Evolutionary conservation across 2,888 invertebrate genomes (phyloP), one percentile per base, ranked within the genome.

Genomic region (Leptinotarsa tumamoca): DNA sequence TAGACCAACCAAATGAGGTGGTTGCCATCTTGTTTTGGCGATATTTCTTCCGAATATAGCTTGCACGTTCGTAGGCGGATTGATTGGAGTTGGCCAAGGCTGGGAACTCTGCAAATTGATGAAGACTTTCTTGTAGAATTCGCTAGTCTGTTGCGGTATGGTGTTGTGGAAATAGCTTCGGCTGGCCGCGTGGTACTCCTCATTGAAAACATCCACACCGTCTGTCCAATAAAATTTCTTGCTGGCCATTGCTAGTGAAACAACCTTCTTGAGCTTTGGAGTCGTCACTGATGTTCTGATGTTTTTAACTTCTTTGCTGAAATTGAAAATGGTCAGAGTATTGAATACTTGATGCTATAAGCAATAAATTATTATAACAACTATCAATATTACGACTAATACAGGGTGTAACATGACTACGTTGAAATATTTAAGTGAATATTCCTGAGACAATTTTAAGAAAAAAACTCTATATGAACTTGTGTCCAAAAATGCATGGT

Each of bases 151-250:
- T 72, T 90, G 90, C 4, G 93, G 93, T 85, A 93, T 94, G 66
- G 92, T 91, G 85, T 95, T 96, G 85, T 96, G 95, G 84, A 93
- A 95, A 85, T 94, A 96, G 84, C 91, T 92, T 80, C 94, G 90
- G 66, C 90, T 74, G 15, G 50, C 72, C 71, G 74, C 89, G 83
- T 93, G 94, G 86, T 94, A 95, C 84, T 95, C 96, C 87, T 97
- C 97, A 17, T 92, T 92, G 67, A 94, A 90, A 79, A 96, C 92
- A 84, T 93, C 92, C 71, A 91, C 90, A 0, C 95, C 95, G 84
- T 95, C 94, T 0, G 95, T 96, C 96, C 96, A 97, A 85, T 95
- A 96, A 85, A 96, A 96, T 15, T 94, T 90, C 10, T 94, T 94
- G 84, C 94, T 93, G 4, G 94, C 94, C 85, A 92, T 92, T 0